Evolutionary conservation across 1,140 invertebrate species (phyloP).

Genomic region (Drosophila subpulchrella): DNA sequence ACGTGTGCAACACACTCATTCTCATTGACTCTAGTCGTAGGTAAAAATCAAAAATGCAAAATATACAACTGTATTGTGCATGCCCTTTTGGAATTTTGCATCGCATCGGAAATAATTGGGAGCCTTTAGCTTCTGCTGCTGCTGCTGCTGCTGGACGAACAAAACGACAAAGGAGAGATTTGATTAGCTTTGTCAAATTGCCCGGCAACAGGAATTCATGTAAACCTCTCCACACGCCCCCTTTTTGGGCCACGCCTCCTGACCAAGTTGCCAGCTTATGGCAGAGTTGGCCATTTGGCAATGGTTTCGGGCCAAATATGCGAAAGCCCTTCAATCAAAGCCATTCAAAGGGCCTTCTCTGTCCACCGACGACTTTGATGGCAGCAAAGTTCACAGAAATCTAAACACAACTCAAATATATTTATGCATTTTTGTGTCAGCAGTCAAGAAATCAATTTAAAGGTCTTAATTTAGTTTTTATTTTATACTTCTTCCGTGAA

Average conservation of each 20-base stretch:
- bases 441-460: background rate
- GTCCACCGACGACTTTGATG: background rate
- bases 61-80: background rate
- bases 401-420: background rate
- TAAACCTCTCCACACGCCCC: background rate
- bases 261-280: conserved; percentile 6
- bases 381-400: background rate
- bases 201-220: conserved; percentile 17
- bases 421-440: background rate
- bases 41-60: conserved; percentile 21
- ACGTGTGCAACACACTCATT: background rate
- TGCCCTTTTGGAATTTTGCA: conserved; percentile 5
- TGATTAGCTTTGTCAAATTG: conserved; percentile 46
- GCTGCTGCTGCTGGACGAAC: background rate
- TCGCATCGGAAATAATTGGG: conserved; percentile 19
- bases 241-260: background rate
- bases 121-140: background rate
- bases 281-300: background rate
- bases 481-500: background rate
- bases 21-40: background rate
- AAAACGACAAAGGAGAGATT: conserved; percentile 5
- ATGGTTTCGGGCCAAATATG: conserved; percentile 16
- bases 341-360: background rate
- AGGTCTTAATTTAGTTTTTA: too few relatives aligned
- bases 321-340: conserved; percentile 3